phyloP scores from a whole-genome alignment of 2,797 vertebrate species.

The Rhinichthys osculus region DNA sequence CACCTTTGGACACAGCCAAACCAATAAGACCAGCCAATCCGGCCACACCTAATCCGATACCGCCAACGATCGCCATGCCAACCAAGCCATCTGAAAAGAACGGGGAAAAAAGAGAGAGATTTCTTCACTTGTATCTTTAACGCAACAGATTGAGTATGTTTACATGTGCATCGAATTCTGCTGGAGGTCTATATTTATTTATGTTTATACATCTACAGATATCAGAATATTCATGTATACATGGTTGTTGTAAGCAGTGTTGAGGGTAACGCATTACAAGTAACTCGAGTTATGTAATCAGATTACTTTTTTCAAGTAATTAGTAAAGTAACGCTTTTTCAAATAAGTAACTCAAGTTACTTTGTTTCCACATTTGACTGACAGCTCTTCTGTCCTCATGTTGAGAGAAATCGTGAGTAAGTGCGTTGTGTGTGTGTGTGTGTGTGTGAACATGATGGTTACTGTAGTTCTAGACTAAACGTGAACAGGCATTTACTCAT shows the following conservation, averaged over 20 bases:
- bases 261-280: too few species aligned
- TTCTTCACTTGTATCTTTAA: not conserved
- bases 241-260: not conserved
- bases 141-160: not conserved
- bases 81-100: slow-evolving; percentile 86
- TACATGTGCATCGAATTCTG: not conserved
- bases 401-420: too few species aligned
- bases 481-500: too few species aligned
- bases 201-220: not conserved
- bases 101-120: not conserved
- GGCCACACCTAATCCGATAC: slow-evolving; percentile 87
- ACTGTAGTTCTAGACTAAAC: too few species aligned
- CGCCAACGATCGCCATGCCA: slow-evolving; percentile 93
- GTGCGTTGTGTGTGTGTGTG: too few species aligned
- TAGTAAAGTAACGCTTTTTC: too few species aligned
- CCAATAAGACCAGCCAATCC: slow-evolving; percentile 90
- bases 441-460: too few species aligned
- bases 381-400: too few species aligned
- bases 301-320: too few species aligned
- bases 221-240: not conserved
- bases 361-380: too few species aligned
- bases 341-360: too few species aligned
- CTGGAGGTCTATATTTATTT: not conserved
- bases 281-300: too few species aligned
- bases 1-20: slow-evolving; percentile 87